Base-by-base conservation (phyloP, 1,140 invertebrate genomes). In the Bombus impatiens region DNA sequence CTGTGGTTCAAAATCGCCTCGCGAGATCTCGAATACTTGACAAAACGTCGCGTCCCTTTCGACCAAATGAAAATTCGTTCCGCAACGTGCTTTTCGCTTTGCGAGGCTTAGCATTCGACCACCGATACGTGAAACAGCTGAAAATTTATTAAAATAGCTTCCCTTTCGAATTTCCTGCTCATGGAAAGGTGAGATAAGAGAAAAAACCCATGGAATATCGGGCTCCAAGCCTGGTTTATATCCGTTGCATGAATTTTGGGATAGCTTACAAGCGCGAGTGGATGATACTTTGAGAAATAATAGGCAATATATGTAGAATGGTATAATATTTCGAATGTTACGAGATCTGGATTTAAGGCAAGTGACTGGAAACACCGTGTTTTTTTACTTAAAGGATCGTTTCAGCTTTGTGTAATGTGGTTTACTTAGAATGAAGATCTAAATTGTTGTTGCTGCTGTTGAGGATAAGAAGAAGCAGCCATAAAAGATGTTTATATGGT, bases 11-110 rank as follows among this genome's bases (percentile, higher is more conserved):
- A 78, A 84, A 59, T 15, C 59, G 28, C 4, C 47, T 28, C 32
- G 76, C 53, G n/a, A 84, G 53, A 71, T 47, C 82, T 79, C 47
- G 76, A 79, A 71, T 62, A 62, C 67, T 70, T 37, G 82, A 32
- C 47, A 47, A 32, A 78, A 59, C 25, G 28, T 35, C 25, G 47
- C 57, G 0, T 1, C 8, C 3, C 10, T 28, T 76, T 35, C 9
- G 44, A 68, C 32, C 32, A 47, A 83, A 83, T 83, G 57, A 77
- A 83, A 68, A 25, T 77, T 68, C 12, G n/a, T 25, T 28, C 28
- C 40, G 2, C 40, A 28, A n/a, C 28, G 37, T 62, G 15, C 35
- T 74, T 71, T 44, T 12, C 28, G 42, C 6, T 18, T 53, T n/a
- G 15, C 44, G 3, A 8, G 6, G 9, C 5, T 71, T 71, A 28